Evolutionary conservation across 2,113 vertebrate genomes (phyloP), one percentile per base, ranked within the genome.

Genomic region (Ancistrus triradiatus): DNA sequence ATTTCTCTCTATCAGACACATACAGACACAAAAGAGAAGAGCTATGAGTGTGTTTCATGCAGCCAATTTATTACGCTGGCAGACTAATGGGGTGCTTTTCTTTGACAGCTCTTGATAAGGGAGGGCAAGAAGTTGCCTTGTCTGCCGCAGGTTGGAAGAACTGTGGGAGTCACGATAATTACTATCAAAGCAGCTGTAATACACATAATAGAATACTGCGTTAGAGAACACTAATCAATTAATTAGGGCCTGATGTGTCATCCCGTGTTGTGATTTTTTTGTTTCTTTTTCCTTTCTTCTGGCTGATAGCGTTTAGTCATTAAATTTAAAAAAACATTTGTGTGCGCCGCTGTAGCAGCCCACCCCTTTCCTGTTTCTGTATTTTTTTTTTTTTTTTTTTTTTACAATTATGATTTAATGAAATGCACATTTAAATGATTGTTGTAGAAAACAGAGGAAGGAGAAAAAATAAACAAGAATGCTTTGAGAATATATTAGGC

Each of bases 381-480:
- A 6, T 62, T 19, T 22, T 60, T n/a, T 42, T 6, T 40, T 53
- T 21, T 38, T 50, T 51, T 48, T 46, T 67, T 69, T 58, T 63
- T 65, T 51, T 33, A 69, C 74, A 79, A 77, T 80, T 71, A 74
- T 40, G 49, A 74, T 77, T 59, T 73, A 83, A 81, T 83, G 74
- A 83, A 81, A 80, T 82, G 77, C 77, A 79, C 63, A 69, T 79
- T 77, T 75, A 77, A 79, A 48, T 74, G 68, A 80, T 74, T 80
- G 68, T 77, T 80, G 22, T 66, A 35, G 79, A 78, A 81, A 76
- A 68, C 55, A 64, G 40, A 38, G 58, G 40, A 38, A 38, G 25
- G 63, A 65, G 73, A 66, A 61, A 68, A 22, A 70, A 56, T 52
- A 74, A 70, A 78, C 67, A 74, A 51, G 47, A 46, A 70, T 76